Evolutionary conservation across 2,113 vertebrate genomes (phyloP), one percentile per base, ranked within the genome.

Genomic region (Eudorcas thomsonii): DNA sequence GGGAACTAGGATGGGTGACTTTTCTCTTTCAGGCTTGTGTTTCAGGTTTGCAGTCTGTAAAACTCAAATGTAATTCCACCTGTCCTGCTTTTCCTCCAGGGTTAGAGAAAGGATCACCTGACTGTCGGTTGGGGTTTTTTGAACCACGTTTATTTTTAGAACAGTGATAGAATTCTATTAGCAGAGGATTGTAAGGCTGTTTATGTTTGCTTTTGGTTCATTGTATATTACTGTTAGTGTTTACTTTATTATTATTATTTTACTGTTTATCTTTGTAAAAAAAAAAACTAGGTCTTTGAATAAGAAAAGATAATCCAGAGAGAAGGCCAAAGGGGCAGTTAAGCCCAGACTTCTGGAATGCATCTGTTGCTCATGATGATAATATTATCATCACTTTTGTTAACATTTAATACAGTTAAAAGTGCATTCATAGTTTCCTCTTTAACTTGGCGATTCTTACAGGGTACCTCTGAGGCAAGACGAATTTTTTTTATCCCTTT

Each of bases 371-470:
- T 62, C 5, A 7, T 71, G 25, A 39, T 0, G 6, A 13, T 90
- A 39, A 39, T 57, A 2, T 7, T 39, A 33, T 19, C 26, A 67
- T 71, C 33, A 17, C n/a, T 60, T 36, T 77, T 64, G 50, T 77
- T 52, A 16, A 10, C 88, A 71, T 83, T 78, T 83, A n/a, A 88
- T 87, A 77, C 15, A 33, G 30, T 90, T 74, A 62, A 87, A 94
- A 48, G 36, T 97, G 81, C 39, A 92, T 94, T 96, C 92, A 81
- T 97, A 62, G 19, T 98, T 97, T 98, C 81, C 98, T 98, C 94
- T 88, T 48, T 89, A 74, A 26, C 74, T 92, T 78, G 81, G 39
- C 50, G 33, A 28, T 91, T 33, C n/a, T 86, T 83, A 19, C 12
- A 55, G 74, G n/a, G 36, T 78, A 78, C 60, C 64, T 91, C 13